These are phyloP conservation scores for Laothoe populi DNA, from an alignment of 2,888 invertebrate genomes.

Conservation along the genomic window DNA sequence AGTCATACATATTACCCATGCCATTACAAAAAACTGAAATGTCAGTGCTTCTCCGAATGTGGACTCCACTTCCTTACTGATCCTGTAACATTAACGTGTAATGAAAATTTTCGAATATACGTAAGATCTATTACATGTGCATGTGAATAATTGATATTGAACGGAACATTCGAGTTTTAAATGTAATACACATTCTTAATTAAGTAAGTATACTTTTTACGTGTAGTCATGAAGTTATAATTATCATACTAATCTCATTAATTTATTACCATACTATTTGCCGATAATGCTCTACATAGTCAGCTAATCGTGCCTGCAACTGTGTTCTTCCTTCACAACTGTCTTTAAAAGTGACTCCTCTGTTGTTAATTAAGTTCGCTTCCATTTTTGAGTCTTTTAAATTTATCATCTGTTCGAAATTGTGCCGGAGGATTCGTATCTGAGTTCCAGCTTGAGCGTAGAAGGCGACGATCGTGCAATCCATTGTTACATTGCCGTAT, in stretches of 20 bases:
- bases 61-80: slow-evolving; percentile 62
- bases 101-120: not conserved
- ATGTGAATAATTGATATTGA: no score
- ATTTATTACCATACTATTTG: slow-evolving; percentile 57
- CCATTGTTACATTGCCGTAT: slow-evolving; percentile 68
- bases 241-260: no score
- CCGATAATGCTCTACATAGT: slow-evolving; percentile 61
- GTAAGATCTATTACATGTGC: not conserved
- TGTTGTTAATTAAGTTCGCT: slow-evolving; percentile 31
- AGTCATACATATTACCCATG: slow-evolving; percentile 76
- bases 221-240: not conserved
- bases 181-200: no score
- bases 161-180: no score
- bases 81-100: slow-evolving; percentile 46
- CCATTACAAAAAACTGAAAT: slow-evolving; percentile 62
- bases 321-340: slow-evolving; percentile 35
- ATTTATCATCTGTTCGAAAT: slow-evolving; percentile 60
- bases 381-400: slow-evolving; percentile 33
- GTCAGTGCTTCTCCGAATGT: slow-evolving; percentile 68
- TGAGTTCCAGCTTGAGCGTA: slow-evolving; percentile 67
- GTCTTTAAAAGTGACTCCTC: slow-evolving; percentile 42
- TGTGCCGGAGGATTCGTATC: slow-evolving; percentile 61
- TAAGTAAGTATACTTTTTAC: no score
- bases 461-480: slow-evolving; percentile 69
- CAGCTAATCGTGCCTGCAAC: slow-evolving; percentile 55